Evolutionary conservation across 1,140 invertebrate genomes (phyloP), one percentile per base, ranked within the genome.

Genomic region (Hylaeus volcanicus): DNA sequence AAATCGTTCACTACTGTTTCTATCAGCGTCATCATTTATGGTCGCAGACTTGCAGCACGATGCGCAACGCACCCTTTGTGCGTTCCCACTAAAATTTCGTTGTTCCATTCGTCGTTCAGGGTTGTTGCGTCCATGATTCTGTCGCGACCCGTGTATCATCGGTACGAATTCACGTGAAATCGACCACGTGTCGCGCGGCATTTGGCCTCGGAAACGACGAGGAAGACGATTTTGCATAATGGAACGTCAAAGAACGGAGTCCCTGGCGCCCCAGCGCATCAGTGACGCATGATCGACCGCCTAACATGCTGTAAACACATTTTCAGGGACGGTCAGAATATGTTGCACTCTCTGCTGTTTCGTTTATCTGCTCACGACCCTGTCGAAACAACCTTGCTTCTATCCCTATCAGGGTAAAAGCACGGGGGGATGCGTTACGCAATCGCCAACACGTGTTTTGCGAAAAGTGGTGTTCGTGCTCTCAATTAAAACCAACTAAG

Each of bases 211-310:
- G 79, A 74, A 82, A 85, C 73, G 81, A 80, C 68, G 39, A 64
- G 78, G 64, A 87, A 87, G 79, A 81, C 83, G 87, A 83, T 88
- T 88, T 88, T 88, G 87, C 87, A 88, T 88, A 88, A 88, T 88
- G 84, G 87, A 86, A 88, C 74, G 87, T 88, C 87, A 88, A 88
- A 82, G 82, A 86, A 86, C 77, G 78, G 69, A 80, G 76, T 79
- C 80, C 70, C 74, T 56, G 82, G 81, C 88, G 79, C 85, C 77
- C 68, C 60, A 12, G 77, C 78, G 72, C 74, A 83, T 89, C 81
- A 88, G 81, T 82, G 74, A 79, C 86, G 83, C 87, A 77, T 85
- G 86, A 90, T 88, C 79, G 72, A 75, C 70, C 78, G 79, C 78
- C 81, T 75, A 88, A 90, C 86, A 88, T 75, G 79, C 84, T 75